Evolutionary conservation across 1,140 invertebrate genomes (phyloP), one percentile per base, ranked within the genome.

Genomic region (Drosophila rhopaloa): DNA sequence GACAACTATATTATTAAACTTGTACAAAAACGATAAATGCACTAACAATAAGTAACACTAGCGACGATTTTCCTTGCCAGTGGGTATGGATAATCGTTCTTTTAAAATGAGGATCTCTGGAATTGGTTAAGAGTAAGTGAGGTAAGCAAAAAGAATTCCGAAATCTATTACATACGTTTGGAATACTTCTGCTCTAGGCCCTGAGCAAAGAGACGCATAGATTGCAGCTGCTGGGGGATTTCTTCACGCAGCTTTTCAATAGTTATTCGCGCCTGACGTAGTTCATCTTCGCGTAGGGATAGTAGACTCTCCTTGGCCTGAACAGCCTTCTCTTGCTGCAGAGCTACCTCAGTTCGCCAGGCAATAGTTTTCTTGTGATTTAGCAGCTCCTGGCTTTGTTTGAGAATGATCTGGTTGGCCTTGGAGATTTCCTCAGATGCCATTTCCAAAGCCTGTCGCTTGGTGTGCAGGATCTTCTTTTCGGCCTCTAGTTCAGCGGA

Each of bases 351-450:
- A 1, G 92, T 92, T 37, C 92, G 85, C 91, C 79, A 90, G 13
- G 74, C 73, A 29, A 92, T 82, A 0, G 86, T 90, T 37, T 88
- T 90, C 14, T 91, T 92, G 11, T 88, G 73, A 37, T 61, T 85
- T 1, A 81, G 56, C 9, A 92, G 32, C 32, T 92, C 90, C 41
- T 82, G 79, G 13, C 51, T 76, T 40, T 92, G 92, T 50, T 92
- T 91, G 5, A 83, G 35, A 24, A 92, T 92, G 10, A 92, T 92
- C 56, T 92, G 80, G 76, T 92, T 92, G 0, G 91, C 91, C 54
- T 92, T 92, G 2, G 86, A 67, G n/a, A 92, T 92, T 56, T 92
- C 91, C 37, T 91, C 91, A 5, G 91, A 82, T 9, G 92, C 91
- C 66, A 92, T 86, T 84, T 92, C 91, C 11, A 92, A 43, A 0